Base-by-base conservation (phyloP, 2,797 vertebrate species). In the Emys orbicularis region DNA sequence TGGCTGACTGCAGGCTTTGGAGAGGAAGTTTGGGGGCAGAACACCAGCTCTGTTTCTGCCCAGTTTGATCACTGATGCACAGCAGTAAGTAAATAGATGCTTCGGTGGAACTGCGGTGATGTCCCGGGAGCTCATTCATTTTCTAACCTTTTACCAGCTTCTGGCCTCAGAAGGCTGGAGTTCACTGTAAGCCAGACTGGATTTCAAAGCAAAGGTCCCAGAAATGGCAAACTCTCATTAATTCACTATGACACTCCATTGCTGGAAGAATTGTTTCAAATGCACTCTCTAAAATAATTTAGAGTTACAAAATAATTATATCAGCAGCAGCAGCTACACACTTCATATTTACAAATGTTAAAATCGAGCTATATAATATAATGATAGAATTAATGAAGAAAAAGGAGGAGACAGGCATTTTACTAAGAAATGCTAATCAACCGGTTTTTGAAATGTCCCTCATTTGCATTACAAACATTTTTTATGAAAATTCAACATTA, bases 381-480 rank as follows among this genome's bases (percentile, higher is more conserved):
- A 92, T 53, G 89, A 98, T 97, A 98, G 97, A 98, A 98, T 96
- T 98, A 98, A 98, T 97, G 97, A 98, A 98, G 95, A 97, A 97
- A 90, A 97, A 96, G 97, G 92, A 98, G 95, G 95, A 98, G 96
- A 97, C 96, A 97, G 96, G 97, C 97, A 97, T 98, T 98, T 98
- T 98, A 97, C 98, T 96, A 98, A 98, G 98, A 99, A 99, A 99
- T 99, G 99, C 98, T 98, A 99, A 99, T 99, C 98, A 98, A 96
- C 81, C 94, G 94, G 98, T 93, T 98, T 99, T 99, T 99, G 98
- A 99, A 99, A 98, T 98, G 90, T 94, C 94, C 95, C 97, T 98
- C 97, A 99, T 99, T 99, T 99, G 98, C 99, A 99, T 99, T 98
- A 98, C 98, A 99, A 99, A 99, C 98, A 98, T 98, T 98, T 98